phyloP scores from a whole-genome alignment of 1,140 invertebrate genomes.

The Pseudomyrmex cubaensis region DNA sequence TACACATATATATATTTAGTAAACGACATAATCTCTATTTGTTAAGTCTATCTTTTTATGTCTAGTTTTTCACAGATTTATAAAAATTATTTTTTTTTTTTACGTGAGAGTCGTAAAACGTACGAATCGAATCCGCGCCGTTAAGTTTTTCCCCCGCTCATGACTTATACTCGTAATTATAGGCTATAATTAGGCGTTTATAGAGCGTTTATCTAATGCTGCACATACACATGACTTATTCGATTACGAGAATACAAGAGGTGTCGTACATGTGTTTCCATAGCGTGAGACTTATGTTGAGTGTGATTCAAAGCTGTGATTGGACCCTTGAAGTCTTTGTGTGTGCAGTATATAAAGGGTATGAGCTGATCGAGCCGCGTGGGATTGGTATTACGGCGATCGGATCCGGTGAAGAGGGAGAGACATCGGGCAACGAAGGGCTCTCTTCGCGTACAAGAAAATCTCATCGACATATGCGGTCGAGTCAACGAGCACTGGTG shows the following conservation, averaged over 20 bases:
- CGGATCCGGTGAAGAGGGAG: neutral
- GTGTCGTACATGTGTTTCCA: constrained; percentile 12
- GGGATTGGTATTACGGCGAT: neutral
- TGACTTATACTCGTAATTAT: neutral
- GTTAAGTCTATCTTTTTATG: too few species aligned
- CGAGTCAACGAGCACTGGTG: neutral
- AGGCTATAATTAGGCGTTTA: constrained; percentile 35
- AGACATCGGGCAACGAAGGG: neutral
- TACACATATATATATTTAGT: neutral
- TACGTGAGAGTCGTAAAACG: neutral
- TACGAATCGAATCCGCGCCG: neutral
- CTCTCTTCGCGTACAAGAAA: neutral
- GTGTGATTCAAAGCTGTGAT: constrained; percentile 63
- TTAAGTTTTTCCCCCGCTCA: neutral
- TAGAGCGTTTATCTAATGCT: constrained; percentile 26
- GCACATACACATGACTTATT: constrained; percentile 27
- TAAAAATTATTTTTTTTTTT: too few species aligned
- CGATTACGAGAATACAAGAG: neutral
- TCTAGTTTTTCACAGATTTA: too few species aligned
- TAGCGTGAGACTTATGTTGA: constrained; percentile 32
- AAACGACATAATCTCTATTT: too few species aligned
- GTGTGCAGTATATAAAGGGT: constrained; percentile 19
- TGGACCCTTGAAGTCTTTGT: constrained; percentile 68
- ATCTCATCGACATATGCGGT: constrained; percentile 28
- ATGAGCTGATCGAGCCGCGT: constrained; percentile 16